A percentile compares a stretch with the other conserved stretches of the same genome.
Conservation (phyloP, 2,888 invertebrate species). For the Eristalis arbustorum region DNA sequence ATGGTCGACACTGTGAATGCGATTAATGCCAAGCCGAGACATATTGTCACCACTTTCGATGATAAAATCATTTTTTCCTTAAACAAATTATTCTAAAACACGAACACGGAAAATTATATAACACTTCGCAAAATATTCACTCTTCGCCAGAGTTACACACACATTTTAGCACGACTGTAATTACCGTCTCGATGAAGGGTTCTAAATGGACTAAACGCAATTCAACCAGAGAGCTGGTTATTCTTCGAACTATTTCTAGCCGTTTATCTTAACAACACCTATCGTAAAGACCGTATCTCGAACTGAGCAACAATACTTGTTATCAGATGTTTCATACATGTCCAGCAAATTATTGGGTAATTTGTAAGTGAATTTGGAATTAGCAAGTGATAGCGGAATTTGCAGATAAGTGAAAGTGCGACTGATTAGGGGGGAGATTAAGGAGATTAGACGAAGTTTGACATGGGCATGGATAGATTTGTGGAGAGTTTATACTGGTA, state of each 20-base stretch:
- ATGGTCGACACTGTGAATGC: conserved; percentile 82
- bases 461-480: neutral
- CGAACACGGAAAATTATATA: neutral
- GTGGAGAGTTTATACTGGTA: too few species aligned
- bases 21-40: conserved; percentile 75
- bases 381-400: neutral
- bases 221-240: neutral
- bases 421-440: too few species aligned
- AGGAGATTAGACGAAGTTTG: neutral
- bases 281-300: neutral
- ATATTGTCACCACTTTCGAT: conserved; percentile 75
- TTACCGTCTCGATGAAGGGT: neutral
- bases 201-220: neutral
- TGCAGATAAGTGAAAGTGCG: neutral
- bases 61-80: conserved; percentile 74
- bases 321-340: neutral
- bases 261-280: neutral
- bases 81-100: neutral
- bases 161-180: neutral
- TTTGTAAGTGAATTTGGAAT: neutral
- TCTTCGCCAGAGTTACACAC: neutral
- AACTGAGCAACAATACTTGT: neutral
- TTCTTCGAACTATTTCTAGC: neutral
- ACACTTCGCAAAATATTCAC: neutral
- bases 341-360: neutral